phyloP scores from a whole-genome alignment of 2,797 vertebrate species.

The Eurystomus glaucurus region DNA sequence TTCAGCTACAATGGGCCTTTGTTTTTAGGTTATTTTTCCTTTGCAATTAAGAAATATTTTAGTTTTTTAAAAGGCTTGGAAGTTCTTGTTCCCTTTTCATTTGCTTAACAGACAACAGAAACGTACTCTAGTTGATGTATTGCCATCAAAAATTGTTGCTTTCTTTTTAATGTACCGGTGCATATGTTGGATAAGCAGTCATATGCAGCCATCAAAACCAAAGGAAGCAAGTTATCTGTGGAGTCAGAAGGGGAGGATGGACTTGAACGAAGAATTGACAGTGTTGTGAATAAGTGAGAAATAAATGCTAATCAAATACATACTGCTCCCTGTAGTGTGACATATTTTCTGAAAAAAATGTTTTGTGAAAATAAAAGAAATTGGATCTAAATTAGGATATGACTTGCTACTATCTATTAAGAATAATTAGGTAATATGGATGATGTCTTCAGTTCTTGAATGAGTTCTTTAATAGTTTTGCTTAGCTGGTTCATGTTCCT shows the following conservation, averaged over 20 bases:
- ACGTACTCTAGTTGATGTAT: neutral
- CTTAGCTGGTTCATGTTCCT: neutral
- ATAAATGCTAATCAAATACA: neutral
- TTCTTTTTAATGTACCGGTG: neutral
- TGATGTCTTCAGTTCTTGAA: neutral
- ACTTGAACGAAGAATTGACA: neutral
- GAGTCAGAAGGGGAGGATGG: neutral
- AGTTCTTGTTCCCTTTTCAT: neutral
- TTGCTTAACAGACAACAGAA: neutral
- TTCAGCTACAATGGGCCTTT: neutral
- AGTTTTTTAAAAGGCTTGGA: neutral
- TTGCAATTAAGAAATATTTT: constrained; percentile 11
- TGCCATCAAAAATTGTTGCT: neutral
- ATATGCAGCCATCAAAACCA: neutral
- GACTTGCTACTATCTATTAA: neutral
- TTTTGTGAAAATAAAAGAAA: neutral
- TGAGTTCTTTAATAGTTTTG: neutral
- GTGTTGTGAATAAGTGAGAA: neutral
- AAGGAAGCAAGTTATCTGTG: neutral
- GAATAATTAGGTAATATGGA: neutral
- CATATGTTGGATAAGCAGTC: neutral
- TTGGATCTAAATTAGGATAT: neutral
- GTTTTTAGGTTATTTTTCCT: neutral
- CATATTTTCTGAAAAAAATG: neutral
- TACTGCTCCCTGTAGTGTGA: neutral